Base-by-base conservation (phyloP, 2,797 vertebrate species). In the Phrynocephalus forsythii region DNA sequence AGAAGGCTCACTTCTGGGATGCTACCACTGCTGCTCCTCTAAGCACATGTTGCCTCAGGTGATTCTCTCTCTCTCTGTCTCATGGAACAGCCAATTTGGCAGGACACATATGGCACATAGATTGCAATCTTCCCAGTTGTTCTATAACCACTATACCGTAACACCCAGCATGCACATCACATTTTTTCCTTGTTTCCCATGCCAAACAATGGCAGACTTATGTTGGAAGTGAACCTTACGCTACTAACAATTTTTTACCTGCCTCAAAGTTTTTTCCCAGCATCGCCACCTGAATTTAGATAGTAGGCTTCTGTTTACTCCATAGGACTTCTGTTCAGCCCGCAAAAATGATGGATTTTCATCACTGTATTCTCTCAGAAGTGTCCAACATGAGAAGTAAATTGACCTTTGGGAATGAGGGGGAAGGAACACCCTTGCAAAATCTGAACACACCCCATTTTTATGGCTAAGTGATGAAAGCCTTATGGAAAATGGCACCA, bases 251-350 rank as follows among this genome's bases (percentile, higher is more conserved):
- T 38, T 26, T 91, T 83, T 50, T 2, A 44, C 13, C 16, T 84
- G 44, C 66, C 91, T 73, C 63, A 63, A 87, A 56, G 77, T 89
- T 91, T 82, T 67, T 44, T 44, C 5, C 38, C 84, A 83, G 83
- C 83, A 67, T 66, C 85, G 68, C 87, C 90, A 24, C 77, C 88
- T 84, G 92, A 91, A 71, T 93, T 93, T 89, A 88, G 60, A 79
- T 89, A 68, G 83, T 82, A 9, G 78, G 10, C 52, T 56, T 13
- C 10, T 56, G 52, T 56, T 56, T 56, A 13, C 52, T 56, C 52
- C 52, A 56, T 52, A 79, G 33, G 30, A 24, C n/a, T 69, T 84
- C 33, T n/a, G 78, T 85, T 75, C 20, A 33, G 52, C 89, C 67
- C 26, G 73, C 50, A 76, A 90, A 87, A 91, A 80, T 78, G 69